These are phyloP conservation scores for Nematopogon swammerdamellus DNA, from an alignment of 2,888 invertebrate genomes.

Conservation along the genomic window DNA sequence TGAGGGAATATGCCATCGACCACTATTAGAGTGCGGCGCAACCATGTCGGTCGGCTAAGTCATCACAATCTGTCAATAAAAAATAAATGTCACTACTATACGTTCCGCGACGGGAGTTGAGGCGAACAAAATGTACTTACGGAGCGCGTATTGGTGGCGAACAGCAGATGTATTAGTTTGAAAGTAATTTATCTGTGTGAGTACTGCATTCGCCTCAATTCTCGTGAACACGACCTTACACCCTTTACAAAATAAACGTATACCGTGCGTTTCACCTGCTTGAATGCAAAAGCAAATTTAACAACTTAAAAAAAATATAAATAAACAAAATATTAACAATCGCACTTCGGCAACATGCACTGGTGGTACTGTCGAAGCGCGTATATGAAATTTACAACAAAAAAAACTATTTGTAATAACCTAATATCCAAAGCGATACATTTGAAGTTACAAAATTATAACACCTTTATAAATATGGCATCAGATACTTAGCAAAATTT, in stretches of 20 bases:
- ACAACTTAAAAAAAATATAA: neutral
- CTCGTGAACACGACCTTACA: too few relatives aligned
- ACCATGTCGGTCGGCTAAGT: too few relatives aligned
- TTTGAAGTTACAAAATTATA: neutral
- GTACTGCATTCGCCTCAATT: too few relatives aligned
- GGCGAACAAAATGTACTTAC: too few relatives aligned
- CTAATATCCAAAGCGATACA: neutral
- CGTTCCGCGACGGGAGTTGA: too few relatives aligned
- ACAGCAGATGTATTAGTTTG: too few relatives aligned
- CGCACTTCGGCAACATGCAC: neutral
- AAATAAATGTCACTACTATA: too few relatives aligned
- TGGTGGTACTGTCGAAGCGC: neutral
- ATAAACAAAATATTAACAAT: neutral
- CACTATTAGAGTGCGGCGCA: too few relatives aligned
- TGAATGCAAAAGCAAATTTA: neutral
- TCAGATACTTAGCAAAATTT: neutral
- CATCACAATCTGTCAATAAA: neutral
- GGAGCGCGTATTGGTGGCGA: too few relatives aligned
- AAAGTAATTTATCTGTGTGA: too few relatives aligned
- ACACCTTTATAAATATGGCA: neutral
- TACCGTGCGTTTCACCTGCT: neutral
- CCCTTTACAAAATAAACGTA: neutral
- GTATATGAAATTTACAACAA: neutral
- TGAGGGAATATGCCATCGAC: too few relatives aligned
- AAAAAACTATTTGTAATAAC: neutral